Conservation (phyloP, 2,113 vertebrate genomes). For the Marcusenius ussheri region DNA sequence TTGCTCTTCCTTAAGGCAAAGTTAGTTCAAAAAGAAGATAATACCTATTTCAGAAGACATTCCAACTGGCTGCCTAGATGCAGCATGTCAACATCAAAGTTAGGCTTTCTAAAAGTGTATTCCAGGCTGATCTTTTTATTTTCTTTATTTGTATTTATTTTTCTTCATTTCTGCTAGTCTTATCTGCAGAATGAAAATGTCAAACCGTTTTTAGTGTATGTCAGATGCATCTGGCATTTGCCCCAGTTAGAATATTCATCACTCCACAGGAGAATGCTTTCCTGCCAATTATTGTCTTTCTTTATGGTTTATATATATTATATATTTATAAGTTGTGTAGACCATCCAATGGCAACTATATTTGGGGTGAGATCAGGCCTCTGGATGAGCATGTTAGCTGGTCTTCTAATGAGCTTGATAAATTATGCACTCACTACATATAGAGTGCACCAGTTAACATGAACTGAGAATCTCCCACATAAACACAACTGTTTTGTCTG, state of each 20-base stretch:
- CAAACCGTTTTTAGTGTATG: not conserved
- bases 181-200: not conserved
- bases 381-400: not conserved
- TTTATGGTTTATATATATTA: no score
- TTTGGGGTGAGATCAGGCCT: not conserved
- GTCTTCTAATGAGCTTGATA: not conserved
- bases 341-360: not conserved
- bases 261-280: not conserved
- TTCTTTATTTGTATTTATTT: not conserved
- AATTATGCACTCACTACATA: not conserved
- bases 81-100: not conserved
- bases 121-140: not conserved
- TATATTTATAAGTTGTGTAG: not conserved
- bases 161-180: not conserved
- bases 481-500: not conserved
- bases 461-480: not conserved
- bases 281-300: not conserved
- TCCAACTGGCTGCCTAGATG: slow-evolving; percentile 25
- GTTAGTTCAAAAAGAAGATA: slow-evolving; percentile 43
- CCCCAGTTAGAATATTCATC: not conserved
- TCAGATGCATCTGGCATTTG: not conserved
- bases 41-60: slow-evolving; percentile 34
- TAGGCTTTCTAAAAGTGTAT: not conserved
- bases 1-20: slow-evolving; percentile 37
- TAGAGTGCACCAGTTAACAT: not conserved